These are phyloP conservation scores for Anseranas semipalmata DNA, from an alignment of 2,113 vertebrate genomes.

Conservation along the genomic window DNA sequence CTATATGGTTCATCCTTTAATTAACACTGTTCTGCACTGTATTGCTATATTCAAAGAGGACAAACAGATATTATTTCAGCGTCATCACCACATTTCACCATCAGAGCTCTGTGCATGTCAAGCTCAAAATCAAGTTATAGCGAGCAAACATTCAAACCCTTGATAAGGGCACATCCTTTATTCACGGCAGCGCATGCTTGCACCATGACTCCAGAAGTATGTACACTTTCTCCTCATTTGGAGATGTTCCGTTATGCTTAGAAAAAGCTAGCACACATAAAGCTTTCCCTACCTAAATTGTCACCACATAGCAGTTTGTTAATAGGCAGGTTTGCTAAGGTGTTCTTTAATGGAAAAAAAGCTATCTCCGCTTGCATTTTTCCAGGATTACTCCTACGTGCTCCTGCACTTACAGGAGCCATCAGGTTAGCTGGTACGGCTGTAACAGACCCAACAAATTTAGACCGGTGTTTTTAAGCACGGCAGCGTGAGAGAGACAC, in stretches of 20 bases:
- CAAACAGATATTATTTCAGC: neutral
- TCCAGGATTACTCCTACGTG: neutral
- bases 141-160: rapidly evolving
- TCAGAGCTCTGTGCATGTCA: neutral
- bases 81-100: neutral
- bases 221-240: neutral
- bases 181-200: rapidly evolving
- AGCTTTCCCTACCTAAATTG: neutral
- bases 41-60: neutral
- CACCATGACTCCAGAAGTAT: neutral
- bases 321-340: neutral
- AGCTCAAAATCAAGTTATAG: neutral
- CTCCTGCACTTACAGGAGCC: neutral
- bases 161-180: neutral
- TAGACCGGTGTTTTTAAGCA: neutral
- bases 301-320: neutral
- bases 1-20: neutral
- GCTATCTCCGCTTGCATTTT: neutral
- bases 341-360: neutral
- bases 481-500: neutral
- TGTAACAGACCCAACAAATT: neutral
- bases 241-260: neutral
- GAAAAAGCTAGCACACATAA: neutral
- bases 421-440: neutral
- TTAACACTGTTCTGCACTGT: neutral